These are phyloP conservation scores for Diarsia mendica DNA, from an alignment of 2,888 invertebrate genomes.

Conservation along the genomic window DNA sequence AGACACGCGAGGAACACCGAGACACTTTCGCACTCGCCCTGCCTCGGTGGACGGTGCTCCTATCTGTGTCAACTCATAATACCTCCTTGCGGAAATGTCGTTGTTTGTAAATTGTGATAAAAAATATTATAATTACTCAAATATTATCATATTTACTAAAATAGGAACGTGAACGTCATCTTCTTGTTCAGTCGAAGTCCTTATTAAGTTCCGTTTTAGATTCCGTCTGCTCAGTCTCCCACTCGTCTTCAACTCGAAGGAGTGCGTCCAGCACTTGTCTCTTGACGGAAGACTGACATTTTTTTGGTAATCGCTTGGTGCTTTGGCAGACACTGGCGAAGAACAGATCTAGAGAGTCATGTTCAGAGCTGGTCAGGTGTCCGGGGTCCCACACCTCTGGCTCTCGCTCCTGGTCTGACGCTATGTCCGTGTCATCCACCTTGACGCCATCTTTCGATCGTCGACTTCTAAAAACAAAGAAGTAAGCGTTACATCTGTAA, in stretches of 20 bases:
- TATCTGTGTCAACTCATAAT: too few species aligned
- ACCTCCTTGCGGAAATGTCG: too few species aligned
- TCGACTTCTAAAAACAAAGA: conserved; percentile 40
- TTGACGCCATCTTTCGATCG: conserved; percentile 74
- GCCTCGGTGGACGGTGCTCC: background rate
- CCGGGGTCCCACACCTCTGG: conserved; percentile 76
- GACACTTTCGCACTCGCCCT: background rate
- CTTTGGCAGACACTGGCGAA: conserved; percentile 87
- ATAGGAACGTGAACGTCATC: conserved; percentile 21
- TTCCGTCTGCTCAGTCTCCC: conserved; percentile 70
- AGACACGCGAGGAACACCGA: background rate
- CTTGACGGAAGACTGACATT: conserved; percentile 78
- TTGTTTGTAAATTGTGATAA: too few species aligned
- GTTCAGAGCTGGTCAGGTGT: conserved; percentile 58
- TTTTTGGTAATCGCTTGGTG: conserved; percentile 79
- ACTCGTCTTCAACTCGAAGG: conserved; percentile 82
- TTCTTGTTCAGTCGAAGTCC: conserved; percentile 58
- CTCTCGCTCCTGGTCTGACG: conserved; percentile 76
- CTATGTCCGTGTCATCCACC: conserved; percentile 75
- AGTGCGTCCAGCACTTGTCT: conserved; percentile 81
- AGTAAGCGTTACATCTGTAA: background rate
- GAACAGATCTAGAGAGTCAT: conserved; percentile 84
- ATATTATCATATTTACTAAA: background rate
- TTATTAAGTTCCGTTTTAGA: conserved; percentile 64
- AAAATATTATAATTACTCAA: background rate